These are phyloP conservation scores for Nothocercus nigrocapillus DNA, from an alignment of 2,113 vertebrate genomes.

Conservation along the genomic window DNA sequence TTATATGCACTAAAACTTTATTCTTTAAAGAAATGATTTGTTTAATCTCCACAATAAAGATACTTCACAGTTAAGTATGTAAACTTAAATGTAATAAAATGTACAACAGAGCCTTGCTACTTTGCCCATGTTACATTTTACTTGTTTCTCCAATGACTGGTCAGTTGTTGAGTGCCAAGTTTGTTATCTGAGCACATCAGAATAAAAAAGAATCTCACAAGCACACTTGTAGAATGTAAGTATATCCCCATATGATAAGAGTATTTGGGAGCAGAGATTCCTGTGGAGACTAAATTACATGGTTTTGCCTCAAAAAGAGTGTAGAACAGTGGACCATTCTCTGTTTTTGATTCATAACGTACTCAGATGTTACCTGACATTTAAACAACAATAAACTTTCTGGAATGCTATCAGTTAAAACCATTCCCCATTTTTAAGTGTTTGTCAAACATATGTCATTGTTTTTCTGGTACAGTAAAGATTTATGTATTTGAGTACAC, in stretches of 20 bases:
- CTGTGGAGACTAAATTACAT: background rate
- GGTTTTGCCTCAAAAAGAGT: background rate
- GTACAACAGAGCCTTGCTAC: background rate
- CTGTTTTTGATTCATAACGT: background rate
- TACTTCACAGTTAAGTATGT: background rate
- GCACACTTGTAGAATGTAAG: background rate
- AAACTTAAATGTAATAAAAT: too few species aligned
- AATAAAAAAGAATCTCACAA: background rate
- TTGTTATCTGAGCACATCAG: background rate
- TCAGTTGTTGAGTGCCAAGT: background rate
- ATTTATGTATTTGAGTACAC: background rate
- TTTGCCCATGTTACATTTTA: background rate
- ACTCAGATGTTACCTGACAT: background rate
- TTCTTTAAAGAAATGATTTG: background rate
- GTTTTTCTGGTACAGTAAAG: background rate
- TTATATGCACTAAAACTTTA: background rate
- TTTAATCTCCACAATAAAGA: rapidly evolving
- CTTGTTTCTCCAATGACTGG: rapidly evolving
- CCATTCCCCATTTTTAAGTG: background rate
- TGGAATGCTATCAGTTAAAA: background rate
- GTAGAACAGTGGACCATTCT: background rate
- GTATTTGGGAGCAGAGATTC: background rate
- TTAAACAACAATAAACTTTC: background rate
- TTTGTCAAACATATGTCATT: background rate
- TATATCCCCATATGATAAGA: background rate